Base-by-base conservation (phyloP, 2,113 vertebrate genomes). In the Myrmophylax atrothorax region DNA sequence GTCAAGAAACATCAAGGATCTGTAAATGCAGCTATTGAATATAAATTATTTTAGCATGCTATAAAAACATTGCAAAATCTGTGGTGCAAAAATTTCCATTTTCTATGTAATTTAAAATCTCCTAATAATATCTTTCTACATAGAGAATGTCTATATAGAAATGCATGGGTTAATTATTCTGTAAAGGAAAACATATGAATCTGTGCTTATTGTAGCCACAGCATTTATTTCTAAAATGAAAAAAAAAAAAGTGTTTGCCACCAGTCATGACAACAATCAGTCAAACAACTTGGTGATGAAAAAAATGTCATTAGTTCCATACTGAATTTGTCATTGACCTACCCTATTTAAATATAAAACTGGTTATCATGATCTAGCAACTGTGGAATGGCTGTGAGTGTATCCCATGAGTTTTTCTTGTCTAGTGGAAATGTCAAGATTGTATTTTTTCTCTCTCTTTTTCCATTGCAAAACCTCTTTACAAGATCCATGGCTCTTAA, bases 1-100 rank as follows among this genome's bases (percentile, higher is more conserved):
- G 52, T 2, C 18, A 82, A 75, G 10, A 3, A 75, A 78, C 25
- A 18, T 56, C 58, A 77, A 69, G 35, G 33, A 76, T 81, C 56
- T 33, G 81, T 87, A 94, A 90, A 94, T 68, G 56, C 13, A 82
- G n/a, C 7, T 73, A 83, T 28, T 84, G 58, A 92, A 82, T 81
- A 94, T 25, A 91, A 89, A 91, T 97, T 81, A 72, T 62, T 96
- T 78, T 75, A 82, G 14, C 23, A 68, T 93, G 38, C 26, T 94
- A 64, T 80, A 64, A 96, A 93, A 47, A 50, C 76, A 50, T 46
- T 13, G 80, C 2, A 14, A 84, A 84, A 80, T 29, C 25, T 89
- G 37, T 38, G 62, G 67, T 86, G 42, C 29, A 73, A 92, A 94
- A 75, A 14, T 86, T 26, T 70, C 31, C 31, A 66, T 73, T 84